Conservation (phyloP, 1,140 invertebrate genomes). For the Hydropsyche tenuis region DNA sequence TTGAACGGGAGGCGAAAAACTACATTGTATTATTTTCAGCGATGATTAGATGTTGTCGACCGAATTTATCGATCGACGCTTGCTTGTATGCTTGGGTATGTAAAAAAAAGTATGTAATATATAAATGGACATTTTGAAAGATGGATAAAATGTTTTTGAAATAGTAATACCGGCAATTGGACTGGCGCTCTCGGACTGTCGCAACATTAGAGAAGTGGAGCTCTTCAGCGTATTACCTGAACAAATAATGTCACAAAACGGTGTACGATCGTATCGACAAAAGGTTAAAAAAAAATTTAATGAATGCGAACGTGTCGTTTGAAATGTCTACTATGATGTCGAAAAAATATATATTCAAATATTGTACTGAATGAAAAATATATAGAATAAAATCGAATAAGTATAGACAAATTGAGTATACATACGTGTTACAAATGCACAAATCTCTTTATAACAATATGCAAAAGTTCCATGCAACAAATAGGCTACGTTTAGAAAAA, state of each 20-base stretch:
- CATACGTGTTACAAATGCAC: not conserved
- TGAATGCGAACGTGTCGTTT: too few species aligned
- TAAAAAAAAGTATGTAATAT: too few species aligned
- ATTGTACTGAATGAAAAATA: not conserved
- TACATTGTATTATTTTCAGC: too few species aligned
- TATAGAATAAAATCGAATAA: not conserved
- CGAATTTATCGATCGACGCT: not conserved
- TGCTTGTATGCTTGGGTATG: not conserved
- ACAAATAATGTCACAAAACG: conserved; percentile 33
- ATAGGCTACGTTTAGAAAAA: not conserved
- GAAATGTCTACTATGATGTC: not conserved
- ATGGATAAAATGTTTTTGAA: conserved; percentile 38
- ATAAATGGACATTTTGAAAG: conserved; percentile 6
- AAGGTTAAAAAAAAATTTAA: not conserved
- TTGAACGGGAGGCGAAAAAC: too few species aligned
- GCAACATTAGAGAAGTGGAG: conserved; percentile 64
- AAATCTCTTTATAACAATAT: not conserved
- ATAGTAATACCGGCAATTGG: conserved; percentile 60
- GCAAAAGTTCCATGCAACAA: not conserved
- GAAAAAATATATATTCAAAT: not conserved
- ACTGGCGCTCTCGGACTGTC: conserved; percentile 63
- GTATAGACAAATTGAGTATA: not conserved
- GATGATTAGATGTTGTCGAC: not conserved
- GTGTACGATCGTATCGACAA: conserved; percentile 9
- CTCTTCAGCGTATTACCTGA: conserved; percentile 57